Evolutionary conservation across 2,888 invertebrate genomes (phyloP), one percentile per base, ranked within the genome.

Genomic region (Drosophila mettleri): DNA sequence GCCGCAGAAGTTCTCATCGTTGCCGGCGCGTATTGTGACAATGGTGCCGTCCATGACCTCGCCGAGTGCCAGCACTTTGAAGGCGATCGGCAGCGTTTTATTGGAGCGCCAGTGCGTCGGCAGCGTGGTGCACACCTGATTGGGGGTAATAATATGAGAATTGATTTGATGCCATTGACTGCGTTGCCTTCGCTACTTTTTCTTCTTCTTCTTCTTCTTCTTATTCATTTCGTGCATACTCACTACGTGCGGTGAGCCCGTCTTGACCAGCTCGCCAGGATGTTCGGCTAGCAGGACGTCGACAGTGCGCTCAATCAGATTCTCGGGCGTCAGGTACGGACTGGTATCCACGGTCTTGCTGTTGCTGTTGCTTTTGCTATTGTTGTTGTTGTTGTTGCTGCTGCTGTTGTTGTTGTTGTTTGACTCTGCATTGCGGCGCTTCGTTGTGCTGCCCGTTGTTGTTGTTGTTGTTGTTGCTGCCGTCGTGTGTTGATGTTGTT

Each of bases 51-150:
- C 98, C 80, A 96, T 95, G 49, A 98, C 96, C 87, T 98, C 98
- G 12, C 98, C 98, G 54, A 98, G 93, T 0, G 98, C 96, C 58
- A 98, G 95, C 86, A 98, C 98, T 93, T 98, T 98, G 93, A 99
- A 99, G 55, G 98, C 98, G 74, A 97, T 95, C 71, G 99, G 99
- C 57, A 99, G 93, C 12, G 98, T 98, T 93, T 99, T 99, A 93
- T 99, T 99, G 33, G 96, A 98, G 73, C 99, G 94, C 99, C 99
- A 99, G 92, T 99, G 99, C 0, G 95, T 95, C 51, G 99, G 99
- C 80, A 99, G 93, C 33, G 97, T 96, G 71, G 98, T 98, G 91
- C 96, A 96, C 18, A 95, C 95, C 94, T 94, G 14, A 9, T 3
- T 34, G 0, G 5, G 10, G 16, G n/a, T 12, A 20, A 20, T 12